These are phyloP conservation scores for Manacus vitellinus DNA, from an alignment of 2,113 vertebrate genomes.

Conservation along the genomic window DNA sequence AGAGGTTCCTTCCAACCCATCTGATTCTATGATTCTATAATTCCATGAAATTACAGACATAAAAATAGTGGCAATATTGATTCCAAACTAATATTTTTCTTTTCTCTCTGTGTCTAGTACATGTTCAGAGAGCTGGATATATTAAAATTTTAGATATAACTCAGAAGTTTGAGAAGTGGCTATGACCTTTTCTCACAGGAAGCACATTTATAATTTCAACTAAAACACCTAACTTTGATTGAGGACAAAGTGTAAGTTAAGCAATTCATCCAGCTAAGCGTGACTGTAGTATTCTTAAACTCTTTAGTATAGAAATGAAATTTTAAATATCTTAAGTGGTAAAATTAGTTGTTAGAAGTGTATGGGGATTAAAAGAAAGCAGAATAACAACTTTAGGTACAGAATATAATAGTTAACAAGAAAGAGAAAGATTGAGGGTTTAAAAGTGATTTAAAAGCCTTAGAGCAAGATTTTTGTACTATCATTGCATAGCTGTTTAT, in stretches of 20 bases:
- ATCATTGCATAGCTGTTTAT: background rate
- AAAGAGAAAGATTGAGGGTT: background rate
- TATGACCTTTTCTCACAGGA: background rate
- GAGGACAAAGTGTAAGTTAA: background rate
- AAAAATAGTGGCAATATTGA: background rate
- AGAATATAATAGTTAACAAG: background rate
- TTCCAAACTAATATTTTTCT: background rate
- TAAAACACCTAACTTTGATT: background rate
- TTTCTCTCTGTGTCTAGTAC: background rate
- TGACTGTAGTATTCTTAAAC: background rate
- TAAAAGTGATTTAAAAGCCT: background rate
- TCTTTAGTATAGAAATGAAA: background rate
- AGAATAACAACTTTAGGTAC: background rate
- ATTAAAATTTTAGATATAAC: background rate
- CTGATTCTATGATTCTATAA: no score
- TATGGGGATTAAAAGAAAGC: background rate
- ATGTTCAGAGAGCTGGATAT: background rate
- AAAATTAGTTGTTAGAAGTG: background rate
- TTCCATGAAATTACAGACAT: background rate
- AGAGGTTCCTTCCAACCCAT: no score
- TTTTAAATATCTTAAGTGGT: background rate
- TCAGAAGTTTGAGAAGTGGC: background rate
- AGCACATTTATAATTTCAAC: background rate
- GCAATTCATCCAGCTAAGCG: background rate
- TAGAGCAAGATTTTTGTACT: background rate